Evolutionary conservation across 2,113 vertebrate genomes (phyloP).

Genomic region (Lepus europaeus): DNA sequence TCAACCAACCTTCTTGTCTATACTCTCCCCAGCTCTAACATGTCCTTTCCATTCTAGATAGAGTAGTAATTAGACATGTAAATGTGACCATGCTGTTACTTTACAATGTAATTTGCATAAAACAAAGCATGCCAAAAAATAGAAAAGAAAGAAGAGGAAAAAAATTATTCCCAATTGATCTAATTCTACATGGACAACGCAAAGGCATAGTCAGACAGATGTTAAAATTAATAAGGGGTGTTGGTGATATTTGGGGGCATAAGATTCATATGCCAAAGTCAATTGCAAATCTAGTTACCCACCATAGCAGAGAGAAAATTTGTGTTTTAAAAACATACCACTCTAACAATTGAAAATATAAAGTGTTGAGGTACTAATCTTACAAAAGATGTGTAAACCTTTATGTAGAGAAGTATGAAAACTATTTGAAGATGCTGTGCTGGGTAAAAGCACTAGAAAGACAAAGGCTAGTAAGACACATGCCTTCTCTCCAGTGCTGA

Average conservation of each 20-base stretch:
- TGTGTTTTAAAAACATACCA: not conserved
- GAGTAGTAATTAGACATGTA: too few species aligned
- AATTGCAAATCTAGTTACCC: not conserved
- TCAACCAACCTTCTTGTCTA: too few species aligned
- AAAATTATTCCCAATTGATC: not conserved
- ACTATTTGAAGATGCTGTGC: not conserved
- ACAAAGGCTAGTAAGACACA: not conserved
- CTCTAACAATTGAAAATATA: slow-evolving; percentile 4
- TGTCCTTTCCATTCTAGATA: too few species aligned
- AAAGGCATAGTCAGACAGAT: not conserved
- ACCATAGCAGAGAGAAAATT: not conserved
- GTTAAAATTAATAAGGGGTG: slow-evolving; percentile 26
- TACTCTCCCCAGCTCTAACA: too few species aligned
- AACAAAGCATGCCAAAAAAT: not conserved
- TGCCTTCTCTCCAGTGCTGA: not conserved
- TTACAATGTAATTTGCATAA: too few species aligned
- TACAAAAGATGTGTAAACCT: not conserved
- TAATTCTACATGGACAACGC: not conserved
- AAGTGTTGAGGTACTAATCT: not conserved
- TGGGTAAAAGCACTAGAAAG: not conserved
- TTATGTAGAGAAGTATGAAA: not conserved
- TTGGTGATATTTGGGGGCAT: not conserved
- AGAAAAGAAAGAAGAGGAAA: not conserved
- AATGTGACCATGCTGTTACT: too few species aligned
- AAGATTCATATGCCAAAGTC: slow-evolving; percentile 2